A percentile compares a stretch with the other conserved stretches of the same genome.
These are phyloP conservation scores for Lineus longissimus DNA, from an alignment of 1,140 invertebrate species.

Conservation along the genomic window DNA sequence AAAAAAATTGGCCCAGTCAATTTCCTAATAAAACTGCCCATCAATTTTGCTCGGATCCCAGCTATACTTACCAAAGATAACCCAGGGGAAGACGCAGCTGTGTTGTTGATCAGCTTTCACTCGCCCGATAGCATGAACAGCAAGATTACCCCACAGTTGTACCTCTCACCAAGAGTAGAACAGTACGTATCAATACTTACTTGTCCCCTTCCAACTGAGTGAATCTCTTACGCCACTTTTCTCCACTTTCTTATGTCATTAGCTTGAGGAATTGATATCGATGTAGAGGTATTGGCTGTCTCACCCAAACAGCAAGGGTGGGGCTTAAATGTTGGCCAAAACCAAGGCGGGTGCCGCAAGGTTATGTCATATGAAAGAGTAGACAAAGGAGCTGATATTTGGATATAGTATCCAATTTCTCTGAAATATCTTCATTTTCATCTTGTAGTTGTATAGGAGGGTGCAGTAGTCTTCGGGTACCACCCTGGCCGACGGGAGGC, in stretches of 20 bases:
- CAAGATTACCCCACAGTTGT: constrained; percentile 45
- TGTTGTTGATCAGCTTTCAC: constrained; percentile 42
- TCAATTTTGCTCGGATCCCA: constrained; percentile 48
- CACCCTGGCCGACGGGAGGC: constrained; percentile 39
- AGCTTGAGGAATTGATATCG: too few relatives aligned
- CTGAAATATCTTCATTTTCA: constrained; percentile 2
- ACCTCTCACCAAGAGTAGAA: constrained; percentile 50
- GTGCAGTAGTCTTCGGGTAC: constrained; percentile 41
- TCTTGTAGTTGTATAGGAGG: constrained; percentile 46
- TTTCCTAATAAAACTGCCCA: constrained; percentile 45
- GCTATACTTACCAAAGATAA: constrained; percentile 44
- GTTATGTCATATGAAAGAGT: too few relatives aligned
- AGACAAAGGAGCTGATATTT: too few relatives aligned
- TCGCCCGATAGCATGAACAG: constrained; percentile 33
- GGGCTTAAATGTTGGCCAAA: too few relatives aligned
- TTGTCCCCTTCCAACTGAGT: neutral
- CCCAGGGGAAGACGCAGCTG: constrained; percentile 43
- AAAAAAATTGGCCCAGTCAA: constrained; percentile 40
- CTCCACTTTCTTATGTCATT: too few relatives aligned
- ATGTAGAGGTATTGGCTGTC: too few relatives aligned
- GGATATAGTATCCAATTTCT: too few relatives aligned
- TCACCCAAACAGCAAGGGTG: too few relatives aligned
- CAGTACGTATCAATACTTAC: constrained; percentile 29
- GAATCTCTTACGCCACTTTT: constrained; percentile 2
- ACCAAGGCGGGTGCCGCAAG: too few relatives aligned